Base-by-base conservation (phyloP, 1,140 invertebrate species). In the Aphidius ervi region DNA sequence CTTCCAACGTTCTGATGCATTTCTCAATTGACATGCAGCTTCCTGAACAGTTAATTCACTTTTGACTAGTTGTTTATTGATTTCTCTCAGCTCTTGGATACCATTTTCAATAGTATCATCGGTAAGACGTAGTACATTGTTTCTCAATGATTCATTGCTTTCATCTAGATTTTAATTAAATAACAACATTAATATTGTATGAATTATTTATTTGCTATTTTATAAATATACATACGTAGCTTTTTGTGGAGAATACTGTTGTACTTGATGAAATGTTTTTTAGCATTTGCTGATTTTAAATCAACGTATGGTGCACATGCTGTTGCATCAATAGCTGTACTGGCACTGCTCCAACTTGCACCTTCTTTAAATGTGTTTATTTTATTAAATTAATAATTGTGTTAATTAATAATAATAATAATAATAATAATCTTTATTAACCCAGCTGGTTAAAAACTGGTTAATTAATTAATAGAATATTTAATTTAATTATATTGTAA, bases 211-310 rank as follows among this genome's bases (percentile, higher is more conserved):
- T 64, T 48, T 23, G n/a, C 56, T 56, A 53, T n/a, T 52, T 16
- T 16, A 16, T 16, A 16, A 16, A 16, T 16, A 16, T 39, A 74
- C 76, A 76, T 68, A 75, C 75, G 65, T 59, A 80, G 68, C 71
- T 80, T 80, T 64, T 76, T 78, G 61, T 80, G 78, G 4, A 80
- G 73, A 42, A 80, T 68, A 68, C 78, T 80, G 54, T 80, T 80
- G 40, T 79, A 80, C 52, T 79, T 79, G 45, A 79, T 70, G 20
- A 61, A 74, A 68, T 63, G 72, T 55, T 67, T 78, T 58, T 75
- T 76, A 5, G 65, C 67, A 63, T 73, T 78, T 20, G 58, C 58
- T 50, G 62, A 59, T 65, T 71, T 78, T 9, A 70, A 39, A 39
- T 78, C 74, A 1, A 64, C 53, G 40, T 80, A 79, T 41, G 74